These are phyloP conservation scores for Poliocrania exsul DNA, from an alignment of 2,797 vertebrate genomes.

Conservation along the genomic window DNA sequence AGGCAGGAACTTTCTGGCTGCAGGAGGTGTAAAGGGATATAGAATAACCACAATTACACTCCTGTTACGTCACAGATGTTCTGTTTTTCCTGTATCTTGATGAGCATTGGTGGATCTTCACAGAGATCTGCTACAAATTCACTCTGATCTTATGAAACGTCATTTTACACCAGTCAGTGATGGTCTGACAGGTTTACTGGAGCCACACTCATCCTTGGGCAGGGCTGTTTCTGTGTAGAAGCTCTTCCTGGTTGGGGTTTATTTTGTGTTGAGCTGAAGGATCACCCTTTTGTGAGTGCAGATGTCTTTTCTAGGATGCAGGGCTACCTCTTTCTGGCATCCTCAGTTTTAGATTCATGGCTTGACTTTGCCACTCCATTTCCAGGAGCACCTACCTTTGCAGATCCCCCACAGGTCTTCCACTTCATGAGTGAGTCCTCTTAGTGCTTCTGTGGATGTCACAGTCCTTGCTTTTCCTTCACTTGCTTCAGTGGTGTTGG, in stretches of 20 bases:
- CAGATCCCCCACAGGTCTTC: neutral
- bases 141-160: neutral
- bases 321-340: neutral
- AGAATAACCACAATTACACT: neutral
- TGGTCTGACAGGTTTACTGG: neutral
- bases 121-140: neutral
- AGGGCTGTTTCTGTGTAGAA: neutral
- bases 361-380: neutral
- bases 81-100: neutral
- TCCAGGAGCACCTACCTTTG: neutral
- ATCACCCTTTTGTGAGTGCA: neutral
- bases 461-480: neutral
- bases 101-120: neutral
- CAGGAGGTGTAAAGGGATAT: neutral
- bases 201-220: neutral
- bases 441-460: rapidly evolving
- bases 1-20: neutral
- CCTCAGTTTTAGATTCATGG: neutral
- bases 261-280: neutral
- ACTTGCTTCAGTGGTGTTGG: neutral
- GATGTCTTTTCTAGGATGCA: neutral
- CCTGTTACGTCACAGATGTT: neutral
- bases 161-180: neutral
- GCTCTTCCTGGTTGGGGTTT: rapidly evolving
- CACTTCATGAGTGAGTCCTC: neutral